Evolutionary conservation across 2,797 vertebrate genomes (phyloP).

Genomic region (Dendrocincla fuliginosa): DNA sequence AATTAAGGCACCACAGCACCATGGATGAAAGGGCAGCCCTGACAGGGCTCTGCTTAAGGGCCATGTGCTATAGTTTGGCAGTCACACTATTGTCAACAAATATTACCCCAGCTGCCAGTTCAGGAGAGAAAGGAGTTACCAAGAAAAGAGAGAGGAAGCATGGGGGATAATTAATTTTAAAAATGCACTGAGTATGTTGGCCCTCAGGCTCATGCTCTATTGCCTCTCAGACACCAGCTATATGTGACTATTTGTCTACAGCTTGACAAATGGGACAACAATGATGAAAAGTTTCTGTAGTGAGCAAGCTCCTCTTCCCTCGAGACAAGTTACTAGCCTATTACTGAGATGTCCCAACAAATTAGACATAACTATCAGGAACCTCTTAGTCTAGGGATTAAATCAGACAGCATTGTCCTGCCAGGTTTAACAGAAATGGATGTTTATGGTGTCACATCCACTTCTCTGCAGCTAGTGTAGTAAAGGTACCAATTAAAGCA

Average conservation of each 20-base stretch:
- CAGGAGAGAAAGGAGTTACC: background rate
- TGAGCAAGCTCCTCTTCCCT: background rate
- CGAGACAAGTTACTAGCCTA: background rate
- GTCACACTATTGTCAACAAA: constrained; percentile 23
- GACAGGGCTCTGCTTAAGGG: constrained; percentile 27
- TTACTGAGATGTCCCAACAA: background rate
- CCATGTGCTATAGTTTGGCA: background rate
- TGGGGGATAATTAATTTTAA: constrained; percentile 12
- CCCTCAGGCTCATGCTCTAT: background rate
- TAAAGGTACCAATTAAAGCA: background rate
- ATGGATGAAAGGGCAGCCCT: background rate
- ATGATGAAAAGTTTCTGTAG: background rate
- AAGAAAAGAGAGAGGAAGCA: background rate
- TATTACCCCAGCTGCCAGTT: constrained; percentile 43
- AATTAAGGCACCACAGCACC: constrained; percentile 34
- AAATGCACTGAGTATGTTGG: background rate
- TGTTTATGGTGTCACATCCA: background rate
- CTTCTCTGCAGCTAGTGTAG: background rate
- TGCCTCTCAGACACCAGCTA: background rate
- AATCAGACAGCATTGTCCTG: background rate
- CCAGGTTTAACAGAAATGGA: background rate
- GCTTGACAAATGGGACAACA: background rate
- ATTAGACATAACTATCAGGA: background rate
- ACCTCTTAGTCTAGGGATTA: background rate
- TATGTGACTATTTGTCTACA: background rate